These are phyloP conservation scores for Cataglyphis rosenhaueri DNA, from an alignment of 2,888 invertebrate genomes.

Conservation along the genomic window DNA sequence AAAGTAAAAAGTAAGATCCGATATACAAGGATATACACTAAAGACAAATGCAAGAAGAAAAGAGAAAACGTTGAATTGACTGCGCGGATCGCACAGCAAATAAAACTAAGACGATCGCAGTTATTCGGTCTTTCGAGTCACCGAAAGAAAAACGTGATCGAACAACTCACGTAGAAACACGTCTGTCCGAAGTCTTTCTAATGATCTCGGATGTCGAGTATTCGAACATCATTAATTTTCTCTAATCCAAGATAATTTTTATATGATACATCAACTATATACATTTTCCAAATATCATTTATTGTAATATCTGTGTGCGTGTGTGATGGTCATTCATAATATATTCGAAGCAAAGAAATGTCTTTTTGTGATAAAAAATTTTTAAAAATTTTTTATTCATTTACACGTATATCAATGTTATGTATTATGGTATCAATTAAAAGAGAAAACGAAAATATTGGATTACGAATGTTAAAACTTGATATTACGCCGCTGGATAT, in stretches of 20 bases:
- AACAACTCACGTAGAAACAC: slow-evolving; percentile 40
- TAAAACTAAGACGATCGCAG: slow-evolving; percentile 18
- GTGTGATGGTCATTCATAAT: background rate
- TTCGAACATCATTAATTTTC: slow-evolving; percentile 14
- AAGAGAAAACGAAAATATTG: background rate
- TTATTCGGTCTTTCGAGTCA: slow-evolving; percentile 15
- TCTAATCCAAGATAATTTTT: slow-evolving; percentile 9
- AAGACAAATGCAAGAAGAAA: slow-evolving; percentile 17
- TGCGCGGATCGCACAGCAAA: slow-evolving; percentile 25
- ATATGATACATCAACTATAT: background rate
- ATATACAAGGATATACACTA: slow-evolving; percentile 16
- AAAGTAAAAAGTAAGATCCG: slow-evolving; percentile 17
- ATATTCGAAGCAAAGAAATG: background rate
- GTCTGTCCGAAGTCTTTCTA: slow-evolving; percentile 11
- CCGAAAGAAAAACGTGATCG: slow-evolving; percentile 34
- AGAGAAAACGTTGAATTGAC: slow-evolving; percentile 25
- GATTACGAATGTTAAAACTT: slow-evolving; percentile 2
- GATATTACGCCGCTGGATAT: background rate
- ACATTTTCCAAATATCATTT: slow-evolving; percentile 1
- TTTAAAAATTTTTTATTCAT: background rate
- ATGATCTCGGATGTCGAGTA: slow-evolving; percentile 11
- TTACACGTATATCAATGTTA: background rate
- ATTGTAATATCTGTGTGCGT: background rate
- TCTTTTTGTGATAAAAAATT: background rate
- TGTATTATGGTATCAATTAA: background rate